Evolutionary conservation across 2,797 vertebrate species (phyloP).

Genomic region (Crenichthys baileyi): DNA sequence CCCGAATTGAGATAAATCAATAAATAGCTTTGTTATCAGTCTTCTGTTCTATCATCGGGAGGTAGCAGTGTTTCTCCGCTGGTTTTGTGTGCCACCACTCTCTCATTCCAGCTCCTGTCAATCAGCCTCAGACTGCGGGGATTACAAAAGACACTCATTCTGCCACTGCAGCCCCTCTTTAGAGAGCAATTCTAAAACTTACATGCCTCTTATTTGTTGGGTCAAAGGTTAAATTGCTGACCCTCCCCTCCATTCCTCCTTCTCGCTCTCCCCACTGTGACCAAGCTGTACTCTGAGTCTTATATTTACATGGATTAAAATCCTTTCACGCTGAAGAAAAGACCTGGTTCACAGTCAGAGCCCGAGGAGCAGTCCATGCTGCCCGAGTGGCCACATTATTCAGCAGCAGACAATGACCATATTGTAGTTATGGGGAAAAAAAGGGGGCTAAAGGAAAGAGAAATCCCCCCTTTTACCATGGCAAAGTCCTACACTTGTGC

Average conservation of each 20-base stretch:
- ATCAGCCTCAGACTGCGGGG: conserved; percentile 86
- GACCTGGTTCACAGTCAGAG: conserved; percentile 98
- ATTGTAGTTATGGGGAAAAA: conserved; percentile 89
- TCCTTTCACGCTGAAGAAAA: conserved; percentile 97
- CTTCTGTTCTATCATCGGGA: conserved; percentile 25
- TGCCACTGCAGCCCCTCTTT: conserved; percentile 95
- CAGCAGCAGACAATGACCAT: conserved; percentile 98
- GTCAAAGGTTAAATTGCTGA: conserved; percentile 99
- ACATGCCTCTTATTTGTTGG: conserved; percentile 99
- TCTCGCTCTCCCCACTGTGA: conserved; percentile 85
- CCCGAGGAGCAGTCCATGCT: conserved; percentile 94
- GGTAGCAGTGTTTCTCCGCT: conserved; percentile 34
- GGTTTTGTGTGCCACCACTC: conserved; percentile 52
- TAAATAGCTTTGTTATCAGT: conserved; percentile 48
- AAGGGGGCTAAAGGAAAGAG: conserved; percentile 91
- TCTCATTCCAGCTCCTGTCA: conserved; percentile 86
- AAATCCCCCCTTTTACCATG: conserved; percentile 85
- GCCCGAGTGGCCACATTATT: conserved; percentile 99
- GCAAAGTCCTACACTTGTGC: conserved; percentile 96
- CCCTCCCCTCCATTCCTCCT: conserved; percentile 84
- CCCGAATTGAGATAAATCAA: conserved; percentile 43
- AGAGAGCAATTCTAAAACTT: conserved; percentile 99
- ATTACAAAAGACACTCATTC: conserved; percentile 92
- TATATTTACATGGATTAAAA: conserved; percentile 99
- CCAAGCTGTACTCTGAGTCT: conserved; percentile 94